A percentile compares a stretch with the other conserved stretches of the same genome.
phyloP scores from a whole-genome alignment of 2,113 vertebrate species.

The Pionites leucogaster region DNA sequence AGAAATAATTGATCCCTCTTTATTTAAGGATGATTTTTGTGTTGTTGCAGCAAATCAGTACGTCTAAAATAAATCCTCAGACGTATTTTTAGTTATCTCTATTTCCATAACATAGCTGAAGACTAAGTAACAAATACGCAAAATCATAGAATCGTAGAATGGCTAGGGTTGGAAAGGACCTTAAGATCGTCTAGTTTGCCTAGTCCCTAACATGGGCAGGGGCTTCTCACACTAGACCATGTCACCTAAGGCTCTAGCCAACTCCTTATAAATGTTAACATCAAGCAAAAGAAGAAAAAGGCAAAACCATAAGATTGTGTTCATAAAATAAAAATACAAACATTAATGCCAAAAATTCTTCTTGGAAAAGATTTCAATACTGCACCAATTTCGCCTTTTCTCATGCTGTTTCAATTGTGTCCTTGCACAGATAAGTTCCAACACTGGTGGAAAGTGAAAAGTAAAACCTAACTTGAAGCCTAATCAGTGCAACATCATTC shows the following conservation, averaged over 20 bases:
- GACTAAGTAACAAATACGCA: background rate
- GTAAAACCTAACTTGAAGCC: background rate
- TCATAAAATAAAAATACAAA: slow-evolving; percentile 6
- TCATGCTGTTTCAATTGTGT: background rate
- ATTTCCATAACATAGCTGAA: background rate
- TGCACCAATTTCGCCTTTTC: background rate
- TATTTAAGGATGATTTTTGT: background rate
- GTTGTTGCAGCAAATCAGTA: background rate
- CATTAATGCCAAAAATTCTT: background rate
- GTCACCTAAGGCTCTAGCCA: background rate
- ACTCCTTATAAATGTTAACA: background rate
- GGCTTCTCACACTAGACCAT: background rate
- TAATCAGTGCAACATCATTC: background rate
- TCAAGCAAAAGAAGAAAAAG: background rate
- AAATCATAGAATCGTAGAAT: background rate
- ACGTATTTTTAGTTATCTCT: background rate
- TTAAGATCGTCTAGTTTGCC: background rate
- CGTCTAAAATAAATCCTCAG: background rate
- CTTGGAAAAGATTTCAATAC: background rate
- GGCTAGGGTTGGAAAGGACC: background rate
- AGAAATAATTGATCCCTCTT: background rate
- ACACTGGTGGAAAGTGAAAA: background rate
- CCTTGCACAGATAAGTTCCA: background rate
- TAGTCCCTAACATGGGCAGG: background rate
- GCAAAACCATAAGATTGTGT: background rate